phyloP scores from a whole-genome alignment of 2,888 invertebrate species.

The Tachina fera region DNA sequence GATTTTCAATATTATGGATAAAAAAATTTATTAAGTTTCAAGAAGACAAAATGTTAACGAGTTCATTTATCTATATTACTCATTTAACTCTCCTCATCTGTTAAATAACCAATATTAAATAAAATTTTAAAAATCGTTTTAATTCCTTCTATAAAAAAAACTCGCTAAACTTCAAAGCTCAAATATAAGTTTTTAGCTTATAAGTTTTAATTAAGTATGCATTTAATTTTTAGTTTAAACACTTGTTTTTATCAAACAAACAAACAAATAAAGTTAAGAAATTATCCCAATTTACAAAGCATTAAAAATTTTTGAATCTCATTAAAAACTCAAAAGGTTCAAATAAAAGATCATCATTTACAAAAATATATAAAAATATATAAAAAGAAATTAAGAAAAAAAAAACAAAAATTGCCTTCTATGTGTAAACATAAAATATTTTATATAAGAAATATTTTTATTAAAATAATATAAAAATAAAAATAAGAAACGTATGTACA shows the following conservation, averaged over 20 bases:
- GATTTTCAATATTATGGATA: too few relatives aligned
- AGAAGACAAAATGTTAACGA: too few relatives aligned
- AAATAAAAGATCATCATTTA: constrained; percentile 52
- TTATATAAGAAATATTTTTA: constrained; percentile 63
- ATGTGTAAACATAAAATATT: constrained; percentile 72
- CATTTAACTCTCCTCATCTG: not conserved
- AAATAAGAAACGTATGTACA: constrained; percentile 39
- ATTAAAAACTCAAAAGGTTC: constrained; percentile 53
- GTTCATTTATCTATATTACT: not conserved
- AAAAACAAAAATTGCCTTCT: constrained; percentile 69
- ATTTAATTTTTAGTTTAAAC: constrained; percentile 20
- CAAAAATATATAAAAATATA: constrained; percentile 35
- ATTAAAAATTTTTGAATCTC: constrained; percentile 56
- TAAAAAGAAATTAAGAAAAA: not conserved
- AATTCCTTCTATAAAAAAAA: constrained; percentile 30
- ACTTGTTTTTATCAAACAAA: not conserved
- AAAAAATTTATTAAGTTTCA: too few relatives aligned
- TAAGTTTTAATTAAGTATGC: constrained; percentile 16
- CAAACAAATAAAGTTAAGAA: constrained; percentile 13
- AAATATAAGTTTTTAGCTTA: constrained; percentile 49
- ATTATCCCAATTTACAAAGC: constrained; percentile 23
- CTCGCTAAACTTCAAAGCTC: constrained; percentile 66
- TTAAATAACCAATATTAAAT: constrained; percentile 15
- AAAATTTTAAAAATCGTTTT: constrained; percentile 15
- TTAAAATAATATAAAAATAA: constrained; percentile 24